phyloP scores from a whole-genome alignment of 2,888 invertebrate genomes.

The Philonicus albiceps region DNA sequence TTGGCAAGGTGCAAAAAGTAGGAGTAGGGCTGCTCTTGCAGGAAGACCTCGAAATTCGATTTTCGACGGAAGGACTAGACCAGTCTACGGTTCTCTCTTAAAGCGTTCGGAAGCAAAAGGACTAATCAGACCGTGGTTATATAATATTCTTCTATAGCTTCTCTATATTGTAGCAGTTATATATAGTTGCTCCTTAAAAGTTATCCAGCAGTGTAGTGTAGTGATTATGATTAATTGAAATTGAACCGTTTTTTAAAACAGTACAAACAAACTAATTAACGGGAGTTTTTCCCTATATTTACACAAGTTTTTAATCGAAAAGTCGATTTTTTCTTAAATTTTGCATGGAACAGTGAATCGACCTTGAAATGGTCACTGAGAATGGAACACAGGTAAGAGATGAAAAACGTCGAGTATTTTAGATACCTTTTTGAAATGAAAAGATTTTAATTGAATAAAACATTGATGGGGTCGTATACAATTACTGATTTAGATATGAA shows the following conservation, averaged over 20 bases:
- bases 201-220: constrained; percentile 23
- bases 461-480: background rate
- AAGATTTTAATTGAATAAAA: background rate
- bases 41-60: constrained; percentile 44
- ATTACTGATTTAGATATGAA: background rate
- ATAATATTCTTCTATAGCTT: constrained; percentile 37
- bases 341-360: constrained; percentile 35
- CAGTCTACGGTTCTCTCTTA: constrained; percentile 49
- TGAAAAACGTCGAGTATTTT: background rate
- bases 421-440: background rate
- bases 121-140: constrained; percentile 39
- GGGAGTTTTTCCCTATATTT: constrained; percentile 1
- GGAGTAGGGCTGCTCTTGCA: constrained; percentile 9
- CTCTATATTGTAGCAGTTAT: constrained; percentile 33
- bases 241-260: background rate
- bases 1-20: constrained; percentile 43
- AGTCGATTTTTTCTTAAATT: background rate
- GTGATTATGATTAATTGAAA: constrained; percentile 30
- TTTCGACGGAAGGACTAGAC: constrained; percentile 7
- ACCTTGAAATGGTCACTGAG: constrained; percentile 62
- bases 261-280: background rate
- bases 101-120: constrained; percentile 45
- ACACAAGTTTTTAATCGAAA: background rate
- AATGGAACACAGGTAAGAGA: constrained; percentile 62
- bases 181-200: background rate